Conservation (phyloP, 2,888 invertebrate genomes). For the Thelaira solivaga region DNA sequence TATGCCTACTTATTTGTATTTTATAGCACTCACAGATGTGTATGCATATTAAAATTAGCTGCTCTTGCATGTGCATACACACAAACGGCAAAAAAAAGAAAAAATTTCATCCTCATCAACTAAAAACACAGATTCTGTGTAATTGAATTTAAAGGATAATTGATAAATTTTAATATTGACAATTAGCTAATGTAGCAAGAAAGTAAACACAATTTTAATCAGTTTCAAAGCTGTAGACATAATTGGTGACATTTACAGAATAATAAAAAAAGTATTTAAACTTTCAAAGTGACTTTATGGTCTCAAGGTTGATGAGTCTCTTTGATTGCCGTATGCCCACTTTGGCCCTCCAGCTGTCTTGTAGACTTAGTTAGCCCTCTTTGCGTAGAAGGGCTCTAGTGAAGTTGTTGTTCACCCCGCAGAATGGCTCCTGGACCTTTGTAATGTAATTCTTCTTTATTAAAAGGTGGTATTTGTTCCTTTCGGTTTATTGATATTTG, state of each 20-base stretch:
- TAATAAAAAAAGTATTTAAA: conserved; percentile 30
- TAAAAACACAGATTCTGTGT: conserved; percentile 9
- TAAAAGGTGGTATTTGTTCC: too few relatives aligned
- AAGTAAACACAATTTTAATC: conserved; percentile 16
- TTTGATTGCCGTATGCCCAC: too few relatives aligned
- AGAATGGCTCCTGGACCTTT: too few relatives aligned
- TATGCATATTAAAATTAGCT: neutral
- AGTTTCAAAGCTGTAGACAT: too few relatives aligned
- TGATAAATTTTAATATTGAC: conserved; percentile 24
- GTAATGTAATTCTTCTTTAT: too few relatives aligned
- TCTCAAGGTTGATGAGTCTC: conserved; percentile 15
- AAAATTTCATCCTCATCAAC: neutral
- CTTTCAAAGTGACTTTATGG: conserved; percentile 45
- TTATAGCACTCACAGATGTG: neutral
- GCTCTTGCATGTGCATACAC: neutral
- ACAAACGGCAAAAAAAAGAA: neutral
- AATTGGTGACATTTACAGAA: too few relatives aligned
- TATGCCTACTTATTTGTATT: neutral
- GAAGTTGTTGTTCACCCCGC: too few relatives aligned
- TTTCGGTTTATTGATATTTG: too few relatives aligned
- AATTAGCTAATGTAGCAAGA: conserved; percentile 31
- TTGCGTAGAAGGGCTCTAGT: too few relatives aligned
- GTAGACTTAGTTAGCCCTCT: too few relatives aligned
- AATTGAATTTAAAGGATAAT: conserved; percentile 39
- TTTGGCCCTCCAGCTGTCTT: too few relatives aligned